Percentiles rank a stretch among this genome's conserved stretches.
phyloP scores from a whole-genome alignment of 2,888 invertebrate genomes.

The Calameuta pallipes region DNA sequence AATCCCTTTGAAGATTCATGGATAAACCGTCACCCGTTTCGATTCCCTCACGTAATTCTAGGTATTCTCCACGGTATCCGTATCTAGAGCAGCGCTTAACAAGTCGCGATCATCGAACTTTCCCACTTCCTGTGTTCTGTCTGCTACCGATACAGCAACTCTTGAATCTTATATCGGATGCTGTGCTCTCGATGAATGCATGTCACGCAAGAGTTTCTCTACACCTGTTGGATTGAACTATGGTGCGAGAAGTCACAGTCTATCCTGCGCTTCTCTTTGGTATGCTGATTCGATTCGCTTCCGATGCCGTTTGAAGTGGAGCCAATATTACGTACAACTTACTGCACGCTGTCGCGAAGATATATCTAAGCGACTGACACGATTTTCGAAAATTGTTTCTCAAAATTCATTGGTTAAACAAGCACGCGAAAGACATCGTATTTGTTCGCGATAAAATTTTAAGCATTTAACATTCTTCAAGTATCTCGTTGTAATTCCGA shows the following conservation, averaged over 20 bases:
- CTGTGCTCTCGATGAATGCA: neutral
- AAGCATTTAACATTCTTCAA: neutral
- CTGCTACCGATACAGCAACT: neutral
- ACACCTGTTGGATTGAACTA: neutral
- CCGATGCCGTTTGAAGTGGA: neutral
- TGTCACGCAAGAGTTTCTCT: neutral
- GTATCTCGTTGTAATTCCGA: neutral
- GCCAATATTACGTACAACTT: neutral
- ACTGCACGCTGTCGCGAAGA: neutral
- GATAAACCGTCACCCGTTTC: neutral
- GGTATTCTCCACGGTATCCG: neutral
- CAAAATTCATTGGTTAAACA: neutral
- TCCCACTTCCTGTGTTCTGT: neutral
- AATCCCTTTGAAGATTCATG: conserved; percentile 35
- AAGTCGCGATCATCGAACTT: neutral
- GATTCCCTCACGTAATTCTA: neutral
- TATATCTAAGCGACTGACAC: neutral
- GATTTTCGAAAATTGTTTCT: neutral
- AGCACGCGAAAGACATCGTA: neutral
- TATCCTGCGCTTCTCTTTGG: neutral
- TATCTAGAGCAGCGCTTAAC: neutral
- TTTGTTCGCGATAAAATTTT: neutral
- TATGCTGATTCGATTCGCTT: neutral
- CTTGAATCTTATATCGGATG: neutral
- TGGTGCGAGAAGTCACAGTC: neutral